Evolutionary conservation across 2,797 vertebrate species (phyloP).

Genomic region (Parambassis ranga): DNA sequence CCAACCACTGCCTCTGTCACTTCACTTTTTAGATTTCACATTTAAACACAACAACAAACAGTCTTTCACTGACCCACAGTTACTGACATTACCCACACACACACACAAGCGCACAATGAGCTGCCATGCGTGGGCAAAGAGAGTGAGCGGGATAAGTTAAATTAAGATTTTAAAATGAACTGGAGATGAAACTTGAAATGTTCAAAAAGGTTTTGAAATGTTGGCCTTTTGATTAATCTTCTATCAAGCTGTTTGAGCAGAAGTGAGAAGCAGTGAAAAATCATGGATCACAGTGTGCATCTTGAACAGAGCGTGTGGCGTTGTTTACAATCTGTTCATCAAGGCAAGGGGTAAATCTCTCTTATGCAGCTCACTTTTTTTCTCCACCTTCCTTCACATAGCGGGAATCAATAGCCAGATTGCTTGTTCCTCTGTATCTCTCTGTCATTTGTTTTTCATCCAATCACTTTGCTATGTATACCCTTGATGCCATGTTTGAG

Average conservation of each 20-base stretch:
- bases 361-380: slow-evolving; percentile 28
- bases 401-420: slow-evolving; percentile 62
- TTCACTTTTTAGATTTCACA: slow-evolving; percentile 31
- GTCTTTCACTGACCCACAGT: not conserved
- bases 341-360: slow-evolving; percentile 45
- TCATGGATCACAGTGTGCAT: slow-evolving; percentile 35
- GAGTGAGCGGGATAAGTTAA: slow-evolving; percentile 23
- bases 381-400: slow-evolving; percentile 51
- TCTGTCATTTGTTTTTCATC: slow-evolving; percentile 52
- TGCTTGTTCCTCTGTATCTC: slow-evolving; percentile 39
- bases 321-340: slow-evolving; percentile 62
- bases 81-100: slow-evolving; percentile 16
- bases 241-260: slow-evolving; percentile 21
- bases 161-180: slow-evolving; percentile 16
- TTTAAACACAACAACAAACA: slow-evolving; percentile 44
- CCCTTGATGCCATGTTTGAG: slow-evolving; percentile 45
- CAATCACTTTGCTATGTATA: slow-evolving; percentile 44
- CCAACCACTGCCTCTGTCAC: slow-evolving; percentile 46
- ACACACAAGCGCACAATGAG: not conserved
- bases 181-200: slow-evolving; percentile 21
- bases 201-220: slow-evolving; percentile 31
- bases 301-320: slow-evolving; percentile 18
- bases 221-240: slow-evolving; percentile 35
- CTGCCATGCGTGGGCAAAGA: not conserved
- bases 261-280: slow-evolving; percentile 28